Percentiles rank a stretch among this genome's conserved stretches.
phyloP scores from a whole-genome alignment of 1,140 invertebrate genomes.

The Drosophila kohkoa region DNA sequence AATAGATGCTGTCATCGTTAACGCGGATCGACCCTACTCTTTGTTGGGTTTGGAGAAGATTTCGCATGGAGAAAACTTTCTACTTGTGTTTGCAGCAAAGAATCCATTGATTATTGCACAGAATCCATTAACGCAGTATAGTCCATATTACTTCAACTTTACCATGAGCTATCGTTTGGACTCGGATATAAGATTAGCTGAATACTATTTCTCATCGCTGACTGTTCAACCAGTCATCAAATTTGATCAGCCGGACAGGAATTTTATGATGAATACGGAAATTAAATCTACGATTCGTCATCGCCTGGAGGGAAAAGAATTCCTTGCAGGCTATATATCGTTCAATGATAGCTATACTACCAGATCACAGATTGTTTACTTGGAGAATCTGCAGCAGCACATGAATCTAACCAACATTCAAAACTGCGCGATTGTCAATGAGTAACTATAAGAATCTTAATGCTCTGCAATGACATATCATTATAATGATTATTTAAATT shows the following conservation, averaged over 20 bases:
- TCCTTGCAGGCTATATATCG: constrained; percentile 28
- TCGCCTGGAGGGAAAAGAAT: constrained; percentile 10
- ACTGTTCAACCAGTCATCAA: background rate
- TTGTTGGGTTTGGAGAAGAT: constrained; percentile 15
- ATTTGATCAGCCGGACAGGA: constrained; percentile 6
- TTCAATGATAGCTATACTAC: constrained; percentile 19
- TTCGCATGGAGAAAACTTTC: constrained; percentile 10
- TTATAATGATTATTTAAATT: too few relatives aligned
- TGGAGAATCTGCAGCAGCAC: constrained; percentile 47
- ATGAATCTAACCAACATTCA: constrained; percentile 17
- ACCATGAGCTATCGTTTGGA: constrained; percentile 68
- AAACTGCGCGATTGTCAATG: constrained; percentile 3
- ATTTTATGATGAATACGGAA: constrained; percentile 11
- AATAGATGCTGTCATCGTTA: constrained; percentile 62
- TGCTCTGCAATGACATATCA: background rate
- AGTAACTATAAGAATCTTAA: constrained; percentile 24
- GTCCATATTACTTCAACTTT: constrained; percentile 43
- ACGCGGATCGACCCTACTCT: constrained; percentile 50
- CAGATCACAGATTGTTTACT: constrained; percentile 25
- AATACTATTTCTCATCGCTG: constrained; percentile 48
- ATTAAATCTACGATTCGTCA: background rate
- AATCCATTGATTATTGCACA: constrained; percentile 26
- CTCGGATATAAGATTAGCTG: constrained; percentile 52
- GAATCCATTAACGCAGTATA: background rate
- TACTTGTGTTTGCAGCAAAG: constrained; percentile 42